phyloP scores from a whole-genome alignment of 2,888 invertebrate species.

The Hydraecia micacea region DNA sequence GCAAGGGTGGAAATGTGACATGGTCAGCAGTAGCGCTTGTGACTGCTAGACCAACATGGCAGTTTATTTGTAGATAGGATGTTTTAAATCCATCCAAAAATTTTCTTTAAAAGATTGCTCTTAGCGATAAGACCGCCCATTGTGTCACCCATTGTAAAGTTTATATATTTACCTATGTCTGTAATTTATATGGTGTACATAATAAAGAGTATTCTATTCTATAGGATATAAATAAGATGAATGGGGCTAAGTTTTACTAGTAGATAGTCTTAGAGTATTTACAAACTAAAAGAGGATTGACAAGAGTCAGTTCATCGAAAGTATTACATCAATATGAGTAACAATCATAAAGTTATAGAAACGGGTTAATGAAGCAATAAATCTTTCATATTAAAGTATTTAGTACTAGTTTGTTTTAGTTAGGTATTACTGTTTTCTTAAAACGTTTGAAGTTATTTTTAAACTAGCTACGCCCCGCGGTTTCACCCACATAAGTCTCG shows the following conservation, averaged over 20 bases:
- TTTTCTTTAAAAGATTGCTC: too few species aligned
- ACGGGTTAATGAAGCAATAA: constrained; percentile 9
- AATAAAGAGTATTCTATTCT: too few species aligned
- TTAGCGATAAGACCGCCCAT: too few species aligned
- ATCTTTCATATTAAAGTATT: not conserved
- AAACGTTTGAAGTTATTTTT: not conserved
- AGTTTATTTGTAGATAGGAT: not conserved
- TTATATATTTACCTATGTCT: too few species aligned
- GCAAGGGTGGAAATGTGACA: not conserved
- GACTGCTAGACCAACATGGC: too few species aligned
- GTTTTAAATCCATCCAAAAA: too few species aligned
- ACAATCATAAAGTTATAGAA: constrained; percentile 32
- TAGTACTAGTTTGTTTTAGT: not conserved
- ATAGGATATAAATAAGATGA: not conserved
- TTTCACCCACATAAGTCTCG: not conserved
- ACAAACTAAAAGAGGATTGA: not conserved
- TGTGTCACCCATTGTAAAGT: too few species aligned
- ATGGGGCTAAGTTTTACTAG: not conserved
- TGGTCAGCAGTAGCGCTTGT: not conserved
- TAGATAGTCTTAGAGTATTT: not conserved
- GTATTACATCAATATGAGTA: constrained; percentile 9
- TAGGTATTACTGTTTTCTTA: not conserved
- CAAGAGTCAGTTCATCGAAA: not conserved
- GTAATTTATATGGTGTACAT: too few species aligned
- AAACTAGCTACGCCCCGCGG: too few species aligned